Evolutionary conservation across 2,888 invertebrate species (phyloP).

Genomic region (Pelosia muscerda): DNA sequence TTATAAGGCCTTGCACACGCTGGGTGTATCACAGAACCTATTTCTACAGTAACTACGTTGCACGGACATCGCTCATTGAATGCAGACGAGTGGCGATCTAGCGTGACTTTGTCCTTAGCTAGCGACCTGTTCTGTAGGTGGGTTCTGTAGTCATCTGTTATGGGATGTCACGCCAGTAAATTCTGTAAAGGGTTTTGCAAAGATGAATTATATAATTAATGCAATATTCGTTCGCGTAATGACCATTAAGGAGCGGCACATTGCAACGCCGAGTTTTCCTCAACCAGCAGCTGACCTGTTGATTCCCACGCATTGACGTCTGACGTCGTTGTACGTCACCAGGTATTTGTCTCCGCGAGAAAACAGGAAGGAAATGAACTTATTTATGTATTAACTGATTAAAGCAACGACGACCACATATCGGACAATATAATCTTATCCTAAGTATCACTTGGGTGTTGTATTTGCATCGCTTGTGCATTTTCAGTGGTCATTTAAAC

Average conservation of each 20-base stretch:
- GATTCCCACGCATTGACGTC: conserved; percentile 3
- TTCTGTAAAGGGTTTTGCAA: not conserved
- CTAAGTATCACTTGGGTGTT: too few relatives aligned
- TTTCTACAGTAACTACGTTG: too few relatives aligned
- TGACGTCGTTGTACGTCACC: not conserved
- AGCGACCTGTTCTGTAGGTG: too few relatives aligned
- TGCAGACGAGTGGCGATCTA: too few relatives aligned
- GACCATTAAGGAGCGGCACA: not conserved
- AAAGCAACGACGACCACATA: not conserved
- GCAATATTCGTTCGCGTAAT: not conserved
- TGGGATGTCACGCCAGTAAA: too few relatives aligned
- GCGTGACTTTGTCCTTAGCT: too few relatives aligned
- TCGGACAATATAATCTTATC: too few relatives aligned
- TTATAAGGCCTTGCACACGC: not conserved
- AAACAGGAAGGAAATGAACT: conserved; percentile 1
- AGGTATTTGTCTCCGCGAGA: not conserved
- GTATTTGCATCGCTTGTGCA: too few relatives aligned
- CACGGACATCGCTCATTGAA: too few relatives aligned
- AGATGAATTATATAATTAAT: not conserved
- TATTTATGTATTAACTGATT: too few relatives aligned
- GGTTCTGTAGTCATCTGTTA: too few relatives aligned
- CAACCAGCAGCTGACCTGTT: not conserved
- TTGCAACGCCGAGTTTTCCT: not conserved
- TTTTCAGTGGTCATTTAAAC: too few relatives aligned
- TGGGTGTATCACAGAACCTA: not conserved